Evolutionary conservation across 64 coral and sea anemone genomes (phyloP).

Genomic region (Cladopsammia gracilis): DNA sequence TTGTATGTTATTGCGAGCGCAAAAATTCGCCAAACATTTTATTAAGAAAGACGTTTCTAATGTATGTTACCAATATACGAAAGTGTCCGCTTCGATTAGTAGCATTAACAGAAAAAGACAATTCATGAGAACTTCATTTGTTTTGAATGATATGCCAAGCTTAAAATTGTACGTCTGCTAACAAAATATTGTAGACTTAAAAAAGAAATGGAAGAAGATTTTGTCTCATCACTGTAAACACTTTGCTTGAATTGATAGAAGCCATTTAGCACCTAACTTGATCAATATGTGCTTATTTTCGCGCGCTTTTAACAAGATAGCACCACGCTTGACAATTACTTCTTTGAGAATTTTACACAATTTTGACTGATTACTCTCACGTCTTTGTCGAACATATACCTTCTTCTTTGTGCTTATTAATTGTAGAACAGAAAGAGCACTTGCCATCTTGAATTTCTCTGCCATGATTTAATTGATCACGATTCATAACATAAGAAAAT

Average conservation of each 20-base stretch:
- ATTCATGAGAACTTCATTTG: no score
- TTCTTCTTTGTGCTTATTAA: neutral
- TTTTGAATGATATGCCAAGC: no score
- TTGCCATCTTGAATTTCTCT: neutral
- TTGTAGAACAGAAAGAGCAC: neutral
- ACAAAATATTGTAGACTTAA: no score
- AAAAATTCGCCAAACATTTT: neutral
- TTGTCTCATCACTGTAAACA: no score
- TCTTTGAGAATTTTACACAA: neutral
- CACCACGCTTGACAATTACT: neutral
- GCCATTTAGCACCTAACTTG: neutral
- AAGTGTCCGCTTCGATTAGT: neutral
- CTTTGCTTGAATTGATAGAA: neutral
- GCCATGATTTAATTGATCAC: constrained; percentile 1
- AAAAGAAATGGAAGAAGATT: no score
- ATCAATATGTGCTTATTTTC: neutral
- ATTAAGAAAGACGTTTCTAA: neutral
- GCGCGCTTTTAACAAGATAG: neutral
- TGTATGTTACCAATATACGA: neutral
- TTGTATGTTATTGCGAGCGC: neutral
- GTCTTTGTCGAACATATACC: neutral
- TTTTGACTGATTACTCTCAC: neutral
- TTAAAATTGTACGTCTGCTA: no score
- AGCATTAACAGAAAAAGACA: neutral
- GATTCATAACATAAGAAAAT: neutral